Conservation (phyloP, 2,888 invertebrate species). For the Muscina levida region DNA sequence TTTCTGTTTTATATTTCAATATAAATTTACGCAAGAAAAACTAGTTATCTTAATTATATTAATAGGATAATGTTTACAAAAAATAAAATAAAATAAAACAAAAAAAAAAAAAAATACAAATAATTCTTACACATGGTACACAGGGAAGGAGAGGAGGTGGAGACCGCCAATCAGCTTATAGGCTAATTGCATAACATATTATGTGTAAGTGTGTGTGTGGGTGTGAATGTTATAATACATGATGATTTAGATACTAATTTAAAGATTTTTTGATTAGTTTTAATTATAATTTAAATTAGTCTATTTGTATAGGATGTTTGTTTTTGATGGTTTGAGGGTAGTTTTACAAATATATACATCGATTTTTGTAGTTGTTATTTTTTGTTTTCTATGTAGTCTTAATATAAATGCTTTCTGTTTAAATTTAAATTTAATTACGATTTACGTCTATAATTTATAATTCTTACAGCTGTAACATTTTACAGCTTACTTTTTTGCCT, state of each 20-base stretch:
- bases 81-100: too few species aligned
- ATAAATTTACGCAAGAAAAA: too few species aligned
- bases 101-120: too few species aligned
- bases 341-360: not conserved
- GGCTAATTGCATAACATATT: not conserved
- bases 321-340: not conserved
- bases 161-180: too few species aligned
- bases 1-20: too few species aligned
- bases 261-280: not conserved
- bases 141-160: too few species aligned
- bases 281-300: not conserved
- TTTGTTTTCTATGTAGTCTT: not conserved
- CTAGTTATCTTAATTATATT: too few species aligned
- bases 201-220: not conserved
- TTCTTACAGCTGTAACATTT: not conserved
- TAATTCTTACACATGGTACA: too few species aligned
- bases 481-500: not conserved
- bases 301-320: not conserved
- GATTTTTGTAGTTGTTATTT: too few species aligned
- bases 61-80: too few species aligned
- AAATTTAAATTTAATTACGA: not conserved
- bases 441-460: slow-evolving; percentile 2
- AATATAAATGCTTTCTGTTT: slow-evolving; percentile 1
- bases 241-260: too few species aligned
- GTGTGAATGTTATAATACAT: not conserved